Base-by-base conservation (phyloP, 2,797 vertebrate species). In the Vespertilio murinus region DNA sequence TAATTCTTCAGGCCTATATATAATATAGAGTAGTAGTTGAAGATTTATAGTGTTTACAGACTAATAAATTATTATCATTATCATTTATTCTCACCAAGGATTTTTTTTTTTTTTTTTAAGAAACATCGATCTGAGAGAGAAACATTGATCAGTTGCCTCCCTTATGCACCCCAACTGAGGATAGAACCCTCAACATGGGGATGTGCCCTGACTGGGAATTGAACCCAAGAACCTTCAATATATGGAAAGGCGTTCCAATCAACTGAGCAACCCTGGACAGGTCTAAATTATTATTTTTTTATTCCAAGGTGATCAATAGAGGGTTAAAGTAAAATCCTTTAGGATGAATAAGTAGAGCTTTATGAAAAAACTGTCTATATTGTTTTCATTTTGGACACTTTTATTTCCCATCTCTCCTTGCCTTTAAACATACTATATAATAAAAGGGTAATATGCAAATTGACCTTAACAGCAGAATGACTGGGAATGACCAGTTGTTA, bases 41-140 rank as follows among this genome's bases (percentile, higher is more conserved):
- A 82, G 54, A 91, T 91, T 94, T 88, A 59, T 73, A 86, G 45
- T 67, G 78, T 40, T 93, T 91, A 73, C 33, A 47, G 64, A 71
- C 13, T 40, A 85, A 23, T 82, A 42, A 47, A 33, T 87, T 65
- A 38, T 52, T 52, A n/a, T 49, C n/a, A 30, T 75, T 49, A 40
- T 74, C 47, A 38, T n/a, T n/a, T 59, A 61, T 61, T 30, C 28
- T 61, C 28, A 61, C 59, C 28, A 14, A 61, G 59, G 59, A 30
- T 28, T 28, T 61, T 64, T 64, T 61, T 61, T 28, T 28, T 61
- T 64, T 64, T 61, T 61, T 14, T 6, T 13, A 28, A 61, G 59
- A 61, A 28, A 61, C 25, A 61, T 54, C 8, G 7, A 54, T 54
- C 52, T 54, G 52, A 54, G 28, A 30, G 61, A n/a, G 61, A 64